Evolutionary conservation across 2,888 invertebrate genomes (phyloP), one percentile per base, ranked within the genome.

Genomic region (Xylocampa areola): DNA sequence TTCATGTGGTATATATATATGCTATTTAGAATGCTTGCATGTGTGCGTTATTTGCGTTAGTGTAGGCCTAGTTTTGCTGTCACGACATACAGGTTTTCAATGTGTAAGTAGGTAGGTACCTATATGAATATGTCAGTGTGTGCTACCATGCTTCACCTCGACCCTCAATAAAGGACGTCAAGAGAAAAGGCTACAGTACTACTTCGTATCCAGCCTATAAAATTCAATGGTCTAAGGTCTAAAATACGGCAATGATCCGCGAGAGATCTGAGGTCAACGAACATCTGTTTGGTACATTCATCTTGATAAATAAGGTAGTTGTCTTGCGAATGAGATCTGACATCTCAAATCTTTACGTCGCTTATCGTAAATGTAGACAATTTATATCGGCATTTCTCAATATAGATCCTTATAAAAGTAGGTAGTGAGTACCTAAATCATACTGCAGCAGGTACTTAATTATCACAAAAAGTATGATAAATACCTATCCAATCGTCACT

Each of bases 261-360:
- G 3, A 14, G 44, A 3, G 16, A 25, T 63, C 41, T 36, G 51
- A 68, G 54, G 59, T 40, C 51, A 37, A 14, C 17, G 14, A 29
- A 53, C 65, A 65, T 69, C 60, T 64, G 65, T 55, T 64, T 37
- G 21, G 40, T 35, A 23, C 55, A 58, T 55, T 57, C 19, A 62
- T 71, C 59, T 53, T 65, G 63, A 62, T 49, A 40, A 36, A 47
- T 45, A 47, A 37, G 52, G 33, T 57, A 49, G 43, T 57, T 63
- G 41, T 58, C 37, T 48, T 25, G 23, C 17, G 30, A 29, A 39
- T 32, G 7, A 50, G 19, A 53, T 60, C 40, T 29, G 16, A 37
- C 37, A 33, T 35, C n/a, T n/a, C 11, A 14, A 32, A 36, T 55
- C 35, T 40, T 10, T 32, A 32, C 10, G 39, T 6, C n/a, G n/a